Base-by-base conservation (phyloP, 2,888 invertebrate species). In the Plusia festucae region DNA sequence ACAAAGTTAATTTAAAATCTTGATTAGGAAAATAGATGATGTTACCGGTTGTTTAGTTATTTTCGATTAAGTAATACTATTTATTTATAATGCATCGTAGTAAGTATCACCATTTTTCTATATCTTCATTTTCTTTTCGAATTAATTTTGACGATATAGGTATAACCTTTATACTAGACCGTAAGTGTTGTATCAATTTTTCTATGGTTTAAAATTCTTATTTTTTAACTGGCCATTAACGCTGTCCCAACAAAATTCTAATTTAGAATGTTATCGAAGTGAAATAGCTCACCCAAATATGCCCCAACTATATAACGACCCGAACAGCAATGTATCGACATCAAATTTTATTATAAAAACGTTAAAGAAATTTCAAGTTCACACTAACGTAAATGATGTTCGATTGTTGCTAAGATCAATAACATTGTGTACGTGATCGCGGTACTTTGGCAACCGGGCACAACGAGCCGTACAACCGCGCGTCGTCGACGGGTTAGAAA, bases 401-500 rank as follows among this genome's bases (percentile, higher is more conserved):
- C 30, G 68, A 9, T 62, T 60, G 73, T 78, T 78, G 70, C 60
- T 65, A 77, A 79, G 77, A 79, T 79, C 78, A 77, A 79, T 79
- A 79, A 68, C 69, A 77, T 40, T 32, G 74, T 58, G 53, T 75
- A 79, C 76, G 81, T 79, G 81, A 78, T 65, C 34, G 64, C 61
- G 65, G 64, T 63, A 54, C 68, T 64, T 65, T 59, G 61, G 70
- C 68, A 66, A 75, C 75, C 58, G 70, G 70, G 76, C 66, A 71
- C 74, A 83, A 79, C 76, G 76, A 85, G 71, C 74, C 79, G 75
- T 76, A 71, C 70, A 82, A 83, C 80, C 49, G 65, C 46, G 53
- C 61, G 40, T 54, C n/a, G 49, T 52, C 57, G 60, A 51, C 65
- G 24, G 66, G 52, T 46, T 68, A 24, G 68, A 60, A 72, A 76